Base-by-base conservation (phyloP, 1,140 invertebrate genomes). In the Bombus huntii region DNA sequence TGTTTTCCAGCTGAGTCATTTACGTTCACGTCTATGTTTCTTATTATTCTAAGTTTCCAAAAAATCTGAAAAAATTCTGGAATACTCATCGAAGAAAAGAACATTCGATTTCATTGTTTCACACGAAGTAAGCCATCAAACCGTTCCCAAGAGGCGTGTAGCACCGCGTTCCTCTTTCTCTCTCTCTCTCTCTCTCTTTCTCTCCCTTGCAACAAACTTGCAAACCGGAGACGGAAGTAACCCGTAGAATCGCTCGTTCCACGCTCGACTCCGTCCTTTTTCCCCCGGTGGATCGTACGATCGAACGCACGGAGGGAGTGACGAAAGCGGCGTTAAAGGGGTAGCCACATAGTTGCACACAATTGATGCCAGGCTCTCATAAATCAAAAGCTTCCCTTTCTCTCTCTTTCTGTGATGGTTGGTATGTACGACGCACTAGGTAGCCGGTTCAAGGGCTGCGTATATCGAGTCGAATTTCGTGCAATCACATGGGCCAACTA, bases 271-370 rank as follows among this genome's bases (percentile, higher is more conserved):
- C 72, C 4, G n/a, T 79, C 13, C 66, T 28, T 13, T 8, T 34
- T 37, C 37, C 68, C 15, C 31, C 6, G 15, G 12, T 5, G 44
- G 13, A 15, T 22, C 74, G 28, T 70, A 2, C 68, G 75, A 79
- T 44, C 53, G 31, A 68, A 77, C 73, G 8, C 59, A 42, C 71
- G 84, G 71, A 81, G 71, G 84, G 84, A 85, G 84, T 85, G 84
- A 85, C 79, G 84, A 85, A 85, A 85, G 71, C 71, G 59, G 79
- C 39, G 62, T 81, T 81, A 85, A 85, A 85, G 84, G 84, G 84
- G 78, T 81, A 42, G 84, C 84, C 84, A 85, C 84, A 85, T 85
- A 85, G 84, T 85, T 81, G 84, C 79, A 79, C 59, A 75, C 84
- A 81, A 85, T 75, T 68, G 84, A 75, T 75, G 78, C 68, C 71